Percentiles rank a stretch among this genome's conserved stretches.
Evolutionary conservation across 2,888 invertebrate species (phyloP).

Genomic region (Archips xylosteana): DNA sequence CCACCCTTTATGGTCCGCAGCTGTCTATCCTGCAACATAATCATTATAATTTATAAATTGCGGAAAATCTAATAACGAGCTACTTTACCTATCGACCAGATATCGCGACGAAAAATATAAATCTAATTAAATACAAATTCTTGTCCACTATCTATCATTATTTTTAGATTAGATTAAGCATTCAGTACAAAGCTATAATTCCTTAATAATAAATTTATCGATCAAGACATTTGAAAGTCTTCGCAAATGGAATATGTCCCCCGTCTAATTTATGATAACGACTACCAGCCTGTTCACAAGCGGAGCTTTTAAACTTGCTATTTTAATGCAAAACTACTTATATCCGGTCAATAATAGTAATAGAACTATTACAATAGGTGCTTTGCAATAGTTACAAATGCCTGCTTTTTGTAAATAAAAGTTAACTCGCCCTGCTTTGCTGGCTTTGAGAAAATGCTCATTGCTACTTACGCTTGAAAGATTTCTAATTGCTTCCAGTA

Average conservation of each 20-base stretch:
- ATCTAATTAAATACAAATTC: conserved; percentile 21
- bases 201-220: conserved; percentile 16
- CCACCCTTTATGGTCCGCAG: conserved; percentile 26
- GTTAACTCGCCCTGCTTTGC: neutral
- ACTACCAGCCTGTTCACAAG: conserved; percentile 2
- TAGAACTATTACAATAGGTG: conserved; percentile 10
- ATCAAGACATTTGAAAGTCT: conserved; percentile 27
- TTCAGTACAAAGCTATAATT: conserved; percentile 12
- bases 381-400: neutral
- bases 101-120: conserved; percentile 13
- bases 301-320: conserved; percentile 6
- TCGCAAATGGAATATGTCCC: conserved; percentile 30
- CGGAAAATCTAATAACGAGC: conserved; percentile 27
- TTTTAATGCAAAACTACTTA: conserved; percentile 23
- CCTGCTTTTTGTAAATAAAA: conserved; percentile 16
- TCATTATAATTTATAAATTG: conserved; percentile 27
- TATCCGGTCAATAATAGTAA: conserved; percentile 15
- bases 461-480: conserved; percentile 18
- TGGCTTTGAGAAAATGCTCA: conserved; percentile 22
- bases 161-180: conserved; percentile 24
- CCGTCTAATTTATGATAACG: conserved; percentile 28
- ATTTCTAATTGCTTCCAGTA: conserved; percentile 39
- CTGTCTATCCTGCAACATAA: conserved; percentile 36
- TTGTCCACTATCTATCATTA: conserved; percentile 25
- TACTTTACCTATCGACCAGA: conserved; percentile 23